Evolutionary conservation across 2,888 invertebrate species (phyloP), one percentile per base, ranked within the genome.

Genomic region (Trachelus stipa): DNA sequence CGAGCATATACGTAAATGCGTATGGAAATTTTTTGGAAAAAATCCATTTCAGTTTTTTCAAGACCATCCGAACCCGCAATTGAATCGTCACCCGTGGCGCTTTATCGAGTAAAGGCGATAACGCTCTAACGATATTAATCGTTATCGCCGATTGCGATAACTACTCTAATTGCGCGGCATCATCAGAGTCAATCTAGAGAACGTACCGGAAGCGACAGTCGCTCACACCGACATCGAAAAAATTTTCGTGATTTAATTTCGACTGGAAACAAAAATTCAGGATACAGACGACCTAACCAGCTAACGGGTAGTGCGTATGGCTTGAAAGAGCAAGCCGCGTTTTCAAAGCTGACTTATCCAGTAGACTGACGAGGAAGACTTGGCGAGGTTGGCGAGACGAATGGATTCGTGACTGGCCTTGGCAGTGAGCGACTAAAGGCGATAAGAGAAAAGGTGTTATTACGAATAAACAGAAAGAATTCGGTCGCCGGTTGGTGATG

Each of bases 121-220:
- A 31, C 69, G 69, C 6, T n/a, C n/a, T 33, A 31, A 69, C 69
- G 23, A 31, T 9, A 69, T 30, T 69, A n/a, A 69, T 69, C 69
- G 15, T 15, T n/a, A 78, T 84, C 82, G 80, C 81, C 85, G 35
- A 69, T 12, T 9, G 56, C 69, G 30, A 68, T 35, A 73, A 34
- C 34, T 15, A 73, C 30, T 34, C 81, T 80, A 83, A 84, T 85
- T 83, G 79, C 77, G 83, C 85, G 85, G 82, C 76, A 77, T 81
- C 79, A 80, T 81, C 80, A 85, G 83, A 83, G 76, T 34, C 71
- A 30, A 23, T 30, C 31, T 12, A 12, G n/a, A 30, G 34, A 9
- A 71, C 73, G 75, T 37, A 15, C 4, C 15, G 37, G 37, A 4
- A 40, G 15, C 12, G 37, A 40, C 37, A 40, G 37, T 15, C 15